Percentiles rank a stretch among this genome's conserved stretches.
Conservation (phyloP, 2,888 invertebrate genomes). For the Tetragonula carbonaria region DNA sequence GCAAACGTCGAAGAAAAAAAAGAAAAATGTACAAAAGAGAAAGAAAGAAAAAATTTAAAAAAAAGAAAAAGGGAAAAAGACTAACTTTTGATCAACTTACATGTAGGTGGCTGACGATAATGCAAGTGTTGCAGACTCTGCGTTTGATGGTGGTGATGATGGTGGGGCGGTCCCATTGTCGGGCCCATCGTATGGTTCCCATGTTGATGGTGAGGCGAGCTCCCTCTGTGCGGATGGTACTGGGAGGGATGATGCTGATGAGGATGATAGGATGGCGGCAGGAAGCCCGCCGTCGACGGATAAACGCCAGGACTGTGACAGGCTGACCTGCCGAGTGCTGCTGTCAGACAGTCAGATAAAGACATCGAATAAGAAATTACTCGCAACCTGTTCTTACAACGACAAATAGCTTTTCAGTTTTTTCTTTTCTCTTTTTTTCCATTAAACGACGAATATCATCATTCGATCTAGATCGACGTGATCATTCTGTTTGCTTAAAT, state of each 20-base stretch:
- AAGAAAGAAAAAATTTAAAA: neutral
- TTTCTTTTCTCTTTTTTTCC: neutral
- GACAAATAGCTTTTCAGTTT: neutral
- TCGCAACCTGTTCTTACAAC: neutral
- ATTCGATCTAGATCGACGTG: neutral
- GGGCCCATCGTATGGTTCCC: slow-evolving; percentile 79
- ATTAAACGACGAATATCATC: neutral
- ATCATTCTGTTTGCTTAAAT: neutral
- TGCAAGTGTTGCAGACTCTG: slow-evolving; percentile 82
- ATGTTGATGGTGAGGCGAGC: slow-evolving; percentile 81
- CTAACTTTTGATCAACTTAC: slow-evolving; percentile 72
- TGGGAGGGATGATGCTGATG: slow-evolving; percentile 82
- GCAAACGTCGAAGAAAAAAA: too few relatives aligned
- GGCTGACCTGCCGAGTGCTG: slow-evolving; percentile 80
- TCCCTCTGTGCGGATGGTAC: slow-evolving; percentile 81
- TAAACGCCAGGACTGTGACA: slow-evolving; percentile 83
- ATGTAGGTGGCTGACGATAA: slow-evolving; percentile 81
- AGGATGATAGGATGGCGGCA: slow-evolving; percentile 81
- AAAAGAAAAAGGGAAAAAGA: neutral
- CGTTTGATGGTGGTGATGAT: slow-evolving; percentile 81
- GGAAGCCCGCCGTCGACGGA: slow-evolving; percentile 80
- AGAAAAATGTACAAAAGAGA: too few relatives aligned
- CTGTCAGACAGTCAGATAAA: slow-evolving; percentile 42
- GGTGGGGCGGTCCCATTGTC: slow-evolving; percentile 82
- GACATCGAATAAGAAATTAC: slow-evolving; percentile 1